Evolutionary conservation across 2,797 vertebrate species (phyloP).

Genomic region (Takifugu rubripes): DNA sequence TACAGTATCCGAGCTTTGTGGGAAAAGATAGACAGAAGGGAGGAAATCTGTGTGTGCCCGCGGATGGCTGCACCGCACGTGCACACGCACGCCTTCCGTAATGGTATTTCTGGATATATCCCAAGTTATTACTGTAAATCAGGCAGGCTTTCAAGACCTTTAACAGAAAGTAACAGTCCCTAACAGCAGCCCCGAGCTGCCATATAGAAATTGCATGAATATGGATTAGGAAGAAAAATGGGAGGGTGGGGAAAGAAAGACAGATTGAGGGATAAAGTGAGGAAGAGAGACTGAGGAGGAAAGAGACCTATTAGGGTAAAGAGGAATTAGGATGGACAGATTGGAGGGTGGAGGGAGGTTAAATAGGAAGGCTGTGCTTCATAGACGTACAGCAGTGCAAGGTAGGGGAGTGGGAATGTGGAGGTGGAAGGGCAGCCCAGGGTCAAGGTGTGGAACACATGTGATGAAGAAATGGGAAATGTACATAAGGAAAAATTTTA

Average conservation of each 20-base stretch:
- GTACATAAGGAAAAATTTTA: slow-evolving; percentile 14
- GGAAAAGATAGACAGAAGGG: slow-evolving; percentile 37
- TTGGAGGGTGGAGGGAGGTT: slow-evolving; percentile 42
- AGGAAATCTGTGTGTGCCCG: slow-evolving; percentile 12
- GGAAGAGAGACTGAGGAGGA: slow-evolving; percentile 20
- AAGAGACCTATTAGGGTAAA: slow-evolving; percentile 25
- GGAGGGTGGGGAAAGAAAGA: slow-evolving; percentile 41
- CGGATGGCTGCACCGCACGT: slow-evolving; percentile 4
- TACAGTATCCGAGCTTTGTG: slow-evolving; percentile 43
- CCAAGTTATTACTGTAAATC: slow-evolving; percentile 81
- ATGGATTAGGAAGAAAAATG: slow-evolving; percentile 65
- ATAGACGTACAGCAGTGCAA: slow-evolving; percentile 44
- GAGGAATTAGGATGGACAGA: slow-evolving; percentile 35
- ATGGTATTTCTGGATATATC: slow-evolving; percentile 76
- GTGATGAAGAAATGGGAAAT: slow-evolving; percentile 28
- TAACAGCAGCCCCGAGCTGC: slow-evolving; percentile 66
- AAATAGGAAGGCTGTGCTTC: slow-evolving; percentile 49
- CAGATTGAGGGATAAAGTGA: slow-evolving; percentile 36
- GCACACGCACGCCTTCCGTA: slow-evolving; percentile 41
- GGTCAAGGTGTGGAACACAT: slow-evolving; percentile 31
- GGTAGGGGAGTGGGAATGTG: slow-evolving; percentile 15
- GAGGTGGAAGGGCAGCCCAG: slow-evolving; percentile 39
- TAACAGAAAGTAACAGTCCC: slow-evolving; percentile 73
- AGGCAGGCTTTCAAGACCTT: slow-evolving; percentile 71
- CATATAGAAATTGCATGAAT: slow-evolving; percentile 77